Evolutionary conservation across 2,113 vertebrate genomes (phyloP).

Genomic region (Rhynchomys soricoides): DNA sequence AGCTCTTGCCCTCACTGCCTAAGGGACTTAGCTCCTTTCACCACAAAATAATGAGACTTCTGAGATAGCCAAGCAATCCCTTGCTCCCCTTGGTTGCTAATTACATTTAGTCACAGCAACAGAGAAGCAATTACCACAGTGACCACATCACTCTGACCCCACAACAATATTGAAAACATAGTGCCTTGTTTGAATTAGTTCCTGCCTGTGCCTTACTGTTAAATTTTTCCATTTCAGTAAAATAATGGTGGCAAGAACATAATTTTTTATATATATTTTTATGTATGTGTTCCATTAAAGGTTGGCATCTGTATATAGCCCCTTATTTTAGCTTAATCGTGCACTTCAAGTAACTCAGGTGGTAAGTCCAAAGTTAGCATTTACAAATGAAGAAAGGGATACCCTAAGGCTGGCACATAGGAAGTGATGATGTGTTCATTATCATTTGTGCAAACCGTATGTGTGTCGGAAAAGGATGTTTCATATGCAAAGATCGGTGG

Average conservation of each 20-base stretch:
- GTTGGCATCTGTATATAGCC: background rate
- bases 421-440: background rate
- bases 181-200: constrained; percentile 31
- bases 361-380: background rate
- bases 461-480: background rate
- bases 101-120: background rate
- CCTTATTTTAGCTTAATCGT: background rate
- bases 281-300: constrained; percentile 46
- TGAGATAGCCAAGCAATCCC: background rate
- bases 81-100: background rate
- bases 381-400: constrained; percentile 37
- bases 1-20: background rate
- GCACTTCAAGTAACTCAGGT: background rate
- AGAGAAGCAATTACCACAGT: background rate
- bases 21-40: background rate
- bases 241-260: constrained; percentile 28
- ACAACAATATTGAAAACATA: background rate
- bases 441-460: background rate
- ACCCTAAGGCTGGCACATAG: background rate
- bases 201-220: background rate
- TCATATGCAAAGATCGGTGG: background rate
- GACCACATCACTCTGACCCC: background rate
- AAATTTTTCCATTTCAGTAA: constrained; percentile 8
- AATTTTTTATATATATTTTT: constrained; percentile 7
- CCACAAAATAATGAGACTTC: background rate